Evolutionary conservation across 2,113 vertebrate species (phyloP), one percentile per base, ranked within the genome.

Genomic region (Emberiza fucata): DNA sequence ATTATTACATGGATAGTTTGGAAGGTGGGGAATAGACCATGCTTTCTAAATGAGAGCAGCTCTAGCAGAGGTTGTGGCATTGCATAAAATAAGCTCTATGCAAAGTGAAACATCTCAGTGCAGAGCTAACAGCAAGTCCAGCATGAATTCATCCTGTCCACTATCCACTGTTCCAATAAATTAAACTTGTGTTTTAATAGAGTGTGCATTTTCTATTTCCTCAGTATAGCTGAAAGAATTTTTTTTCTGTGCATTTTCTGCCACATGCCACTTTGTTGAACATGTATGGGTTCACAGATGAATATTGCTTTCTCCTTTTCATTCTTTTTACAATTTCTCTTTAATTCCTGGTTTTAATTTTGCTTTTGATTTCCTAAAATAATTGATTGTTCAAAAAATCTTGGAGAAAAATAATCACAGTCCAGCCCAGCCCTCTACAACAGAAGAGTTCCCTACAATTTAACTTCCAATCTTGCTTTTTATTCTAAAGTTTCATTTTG

Each of bases 251-350:
- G 8, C 28, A 12, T 81, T 78, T 95, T 78, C 42, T 79, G 8
- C 14, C 45, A 19, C 13, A 5, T 35, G 4, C 4, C 16, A 44
- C n/a, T 18, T 70, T 12, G 6, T 19, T 64, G 44, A 86, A 79
- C 5, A n/a, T 0, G 0, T 31, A 37, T 6, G 14, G 18, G 12
- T 71, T 80, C 11, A 1, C 9, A 45, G 35, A 83, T 31, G 3
- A 64, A n/a, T 15, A 12, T 37, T 48, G 12, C 20, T 9, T 82
- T 48, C 7, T 19, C 14, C 2, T 88, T 78, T 42, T 54, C 6
- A 50, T 48, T 87, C 11, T 47, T 69, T 87, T 65, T 57, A 27
- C 8, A 9, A 42, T 54, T 79, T 39, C 5, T 63, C 14, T 63
- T 71, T 83, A 63, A 54, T 89, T 71, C 5, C 5, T 45, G 5